phyloP scores from a whole-genome alignment of 1,140 invertebrate species.

The Drosophila gunungcola region DNA sequence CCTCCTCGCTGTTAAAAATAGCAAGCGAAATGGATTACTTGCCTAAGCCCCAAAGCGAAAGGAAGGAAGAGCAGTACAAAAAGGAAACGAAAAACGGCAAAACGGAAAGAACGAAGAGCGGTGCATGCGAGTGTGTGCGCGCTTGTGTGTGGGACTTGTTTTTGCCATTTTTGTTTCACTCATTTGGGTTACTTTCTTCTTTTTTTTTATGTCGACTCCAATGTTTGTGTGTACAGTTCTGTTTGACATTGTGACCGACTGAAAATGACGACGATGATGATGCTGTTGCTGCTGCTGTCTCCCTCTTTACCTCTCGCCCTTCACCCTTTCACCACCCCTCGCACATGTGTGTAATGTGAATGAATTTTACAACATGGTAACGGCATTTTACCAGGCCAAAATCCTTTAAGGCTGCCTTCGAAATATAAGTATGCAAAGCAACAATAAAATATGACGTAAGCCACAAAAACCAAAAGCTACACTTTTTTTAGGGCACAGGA shows the following conservation, averaged over 20 bases:
- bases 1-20: slow-evolving; percentile 74
- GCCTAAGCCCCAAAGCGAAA: slow-evolving; percentile 40
- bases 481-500: slow-evolving; percentile 13
- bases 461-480: slow-evolving; percentile 50
- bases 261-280: slow-evolving; percentile 34
- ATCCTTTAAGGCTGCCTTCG: slow-evolving; percentile 50
- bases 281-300: slow-evolving; percentile 21
- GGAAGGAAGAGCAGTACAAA: slow-evolving; percentile 28
- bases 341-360: slow-evolving; percentile 46
- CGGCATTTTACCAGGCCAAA: slow-evolving; percentile 22
- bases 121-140: slow-evolving; percentile 9
- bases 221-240: slow-evolving; percentile 53
- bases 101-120: slow-evolving; percentile 32
- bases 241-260: slow-evolving; percentile 76
- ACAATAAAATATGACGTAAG: slow-evolving; percentile 79
- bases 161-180: slow-evolving; percentile 47
- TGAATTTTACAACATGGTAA: slow-evolving; percentile 63
- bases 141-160: slow-evolving; percentile 23
- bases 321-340: neutral
- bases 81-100: slow-evolving; percentile 45
- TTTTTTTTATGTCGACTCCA: slow-evolving; percentile 4
- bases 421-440: slow-evolving; percentile 53
- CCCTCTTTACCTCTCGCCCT: neutral
- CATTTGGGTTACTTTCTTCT: slow-evolving; percentile 20
- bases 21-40: slow-evolving; percentile 77